Percentiles rank a stretch among this genome's conserved stretches.
These are phyloP conservation scores for Cylas formicarius DNA, from an alignment of 1,140 invertebrate genomes.

Conservation along the genomic window DNA sequence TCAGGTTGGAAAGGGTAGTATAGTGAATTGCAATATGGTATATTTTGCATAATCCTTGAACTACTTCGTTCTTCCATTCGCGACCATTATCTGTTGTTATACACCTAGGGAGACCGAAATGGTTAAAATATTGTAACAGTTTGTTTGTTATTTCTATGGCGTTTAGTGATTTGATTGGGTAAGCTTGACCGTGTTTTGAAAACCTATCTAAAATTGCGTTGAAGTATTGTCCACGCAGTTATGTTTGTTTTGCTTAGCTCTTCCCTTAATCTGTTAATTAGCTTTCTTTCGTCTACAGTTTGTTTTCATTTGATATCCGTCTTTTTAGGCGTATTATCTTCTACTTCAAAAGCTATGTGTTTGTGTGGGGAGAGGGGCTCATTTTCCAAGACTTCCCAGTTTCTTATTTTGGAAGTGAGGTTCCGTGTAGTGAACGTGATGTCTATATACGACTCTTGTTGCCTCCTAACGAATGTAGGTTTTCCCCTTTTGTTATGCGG, in stretches of 20 bases:
- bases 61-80: constrained; percentile 4
- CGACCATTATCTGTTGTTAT: constrained; percentile 12
- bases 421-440: constrained; percentile 2
- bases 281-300: background rate
- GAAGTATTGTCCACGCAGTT: constrained; percentile 4
- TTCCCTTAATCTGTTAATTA: too few species aligned
- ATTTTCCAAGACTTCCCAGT: constrained; percentile 7
- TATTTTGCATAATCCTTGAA: constrained; percentile 8
- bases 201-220: constrained; percentile 8
- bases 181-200: constrained; percentile 17
- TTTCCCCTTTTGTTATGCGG: too few species aligned
- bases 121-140: constrained; percentile 6
- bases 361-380: constrained; percentile 7
- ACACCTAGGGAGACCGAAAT: constrained; percentile 10
- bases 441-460: constrained; percentile 2
- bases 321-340: constrained; percentile 5
- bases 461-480: too few species aligned
- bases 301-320: background rate
- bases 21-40: constrained; percentile 14
- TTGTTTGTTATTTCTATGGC: constrained; percentile 14
- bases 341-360: constrained; percentile 5
- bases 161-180: constrained; percentile 7
- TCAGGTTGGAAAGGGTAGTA: constrained; percentile 5
- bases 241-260: constrained; percentile 8
- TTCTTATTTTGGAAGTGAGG: background rate